A percentile compares a stretch with the other conserved stretches of the same genome.
These are phyloP conservation scores for Myotis brandtii DNA, from an alignment of 2,113 vertebrate genomes.

Conservation along the genomic window DNA sequence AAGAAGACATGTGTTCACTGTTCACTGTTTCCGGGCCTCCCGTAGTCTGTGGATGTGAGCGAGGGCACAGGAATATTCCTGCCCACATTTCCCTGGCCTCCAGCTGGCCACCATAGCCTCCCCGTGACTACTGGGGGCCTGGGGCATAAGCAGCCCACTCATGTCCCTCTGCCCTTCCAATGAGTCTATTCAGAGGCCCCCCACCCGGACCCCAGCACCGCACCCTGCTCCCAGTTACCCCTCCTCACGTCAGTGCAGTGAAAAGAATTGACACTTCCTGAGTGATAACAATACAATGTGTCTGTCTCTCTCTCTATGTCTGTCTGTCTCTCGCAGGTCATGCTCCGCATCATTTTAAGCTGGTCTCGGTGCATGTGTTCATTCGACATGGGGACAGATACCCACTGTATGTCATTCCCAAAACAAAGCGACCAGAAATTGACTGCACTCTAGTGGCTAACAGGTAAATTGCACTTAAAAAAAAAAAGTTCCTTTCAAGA, in stretches of 20 bases:
- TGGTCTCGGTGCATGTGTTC: conserved; percentile 95
- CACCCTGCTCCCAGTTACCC: not conserved
- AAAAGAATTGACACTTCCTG: not conserved
- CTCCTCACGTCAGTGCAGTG: not conserved
- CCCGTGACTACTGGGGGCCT: not conserved
- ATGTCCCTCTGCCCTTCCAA: not conserved
- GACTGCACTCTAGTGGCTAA: conserved; percentile 93
- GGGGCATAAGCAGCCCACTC: not conserved
- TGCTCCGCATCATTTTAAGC: conserved; percentile 94
- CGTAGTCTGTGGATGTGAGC: not conserved
- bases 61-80: not conserved
- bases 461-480: conserved; percentile 87
- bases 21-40: not conserved
- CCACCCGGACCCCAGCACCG: not conserved
- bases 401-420: conserved; percentile 96
- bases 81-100: not conserved
- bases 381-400: conserved; percentile 98
- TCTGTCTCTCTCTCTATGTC: not conserved
- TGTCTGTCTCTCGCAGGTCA: conserved; percentile 88
- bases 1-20: not conserved
- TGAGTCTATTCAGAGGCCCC: not conserved
- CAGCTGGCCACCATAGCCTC: not conserved
- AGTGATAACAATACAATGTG: not conserved
- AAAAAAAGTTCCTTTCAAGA: not conserved
- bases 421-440: conserved; percentile 95